Evolutionary conservation across 1,140 invertebrate genomes (phyloP).

Genomic region (Wasmannia auropunctata): DNA sequence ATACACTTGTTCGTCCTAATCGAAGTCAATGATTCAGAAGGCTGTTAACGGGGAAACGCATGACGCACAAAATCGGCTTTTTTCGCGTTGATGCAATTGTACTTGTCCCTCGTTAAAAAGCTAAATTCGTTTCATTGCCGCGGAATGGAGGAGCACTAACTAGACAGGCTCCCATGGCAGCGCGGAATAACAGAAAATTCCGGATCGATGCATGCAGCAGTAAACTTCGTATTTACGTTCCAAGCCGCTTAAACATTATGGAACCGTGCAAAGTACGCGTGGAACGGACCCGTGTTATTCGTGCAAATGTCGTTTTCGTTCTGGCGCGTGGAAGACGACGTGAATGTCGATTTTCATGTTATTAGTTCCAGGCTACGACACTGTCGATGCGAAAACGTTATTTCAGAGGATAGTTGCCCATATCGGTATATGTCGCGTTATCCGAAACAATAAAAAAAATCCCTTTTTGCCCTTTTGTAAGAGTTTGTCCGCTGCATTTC

Average conservation of each 20-base stretch:
- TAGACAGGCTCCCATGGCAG: slow-evolving; percentile 36
- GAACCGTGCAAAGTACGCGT: slow-evolving; percentile 28
- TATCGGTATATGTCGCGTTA: neutral
- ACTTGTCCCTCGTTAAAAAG: slow-evolving; percentile 69
- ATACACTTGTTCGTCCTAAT: neutral
- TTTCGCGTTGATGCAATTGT: slow-evolving; percentile 63
- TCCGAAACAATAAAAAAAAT: neutral
- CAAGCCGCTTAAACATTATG: slow-evolving; percentile 42
- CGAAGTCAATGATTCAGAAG: slow-evolving; percentile 26
- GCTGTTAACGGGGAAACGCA: neutral
- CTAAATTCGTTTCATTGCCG: slow-evolving; percentile 63
- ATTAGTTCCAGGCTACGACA: slow-evolving; percentile 36
- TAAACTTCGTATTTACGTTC: slow-evolving; percentile 57
- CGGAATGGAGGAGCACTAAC: neutral
- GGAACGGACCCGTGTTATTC: slow-evolving; percentile 20
- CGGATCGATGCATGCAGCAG: slow-evolving; percentile 42
- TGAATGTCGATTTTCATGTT: slow-evolving; percentile 20
- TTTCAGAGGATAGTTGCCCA: neutral
- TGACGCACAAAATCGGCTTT: neutral
- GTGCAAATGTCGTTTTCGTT: slow-evolving; percentile 22
- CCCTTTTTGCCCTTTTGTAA: neutral
- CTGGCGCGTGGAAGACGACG: neutral
- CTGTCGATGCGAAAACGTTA: neutral
- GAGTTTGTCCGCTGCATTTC: neutral
- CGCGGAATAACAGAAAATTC: slow-evolving; percentile 49